Conservation (phyloP, 2,888 invertebrate genomes). For the Prenolepis imparis region DNA sequence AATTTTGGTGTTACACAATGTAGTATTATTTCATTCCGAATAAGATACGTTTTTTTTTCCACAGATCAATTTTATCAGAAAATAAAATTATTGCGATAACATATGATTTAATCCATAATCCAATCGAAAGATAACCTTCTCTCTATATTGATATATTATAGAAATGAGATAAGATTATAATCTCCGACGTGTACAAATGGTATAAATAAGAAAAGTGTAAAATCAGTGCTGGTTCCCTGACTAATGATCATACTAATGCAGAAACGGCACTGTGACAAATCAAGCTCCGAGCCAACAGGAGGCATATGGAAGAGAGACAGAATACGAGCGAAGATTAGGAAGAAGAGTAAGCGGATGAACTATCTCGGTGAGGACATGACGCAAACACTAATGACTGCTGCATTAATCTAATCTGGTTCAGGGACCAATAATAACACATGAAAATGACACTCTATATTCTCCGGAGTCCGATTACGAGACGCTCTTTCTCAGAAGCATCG, state of each 20-base stretch:
- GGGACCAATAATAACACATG: constrained; percentile 72
- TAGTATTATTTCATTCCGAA: background rate
- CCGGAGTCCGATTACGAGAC: constrained; percentile 61
- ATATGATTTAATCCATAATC: background rate
- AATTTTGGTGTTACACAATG: background rate
- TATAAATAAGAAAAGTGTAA: background rate
- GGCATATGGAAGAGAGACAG: constrained; percentile 29
- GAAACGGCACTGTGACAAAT: constrained; percentile 58
- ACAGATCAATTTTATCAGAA: background rate
- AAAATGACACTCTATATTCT: constrained; percentile 71
- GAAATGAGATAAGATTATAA: background rate
- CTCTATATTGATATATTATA: background rate
- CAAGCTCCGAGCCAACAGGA: constrained; percentile 53
- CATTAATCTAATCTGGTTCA: constrained; percentile 78
- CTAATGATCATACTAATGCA: constrained; percentile 38
- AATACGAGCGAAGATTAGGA: constrained; percentile 12
- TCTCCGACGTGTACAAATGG: background rate
- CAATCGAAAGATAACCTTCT: background rate
- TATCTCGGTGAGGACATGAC: constrained; percentile 64
- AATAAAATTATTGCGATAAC: background rate
- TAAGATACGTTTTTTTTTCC: background rate
- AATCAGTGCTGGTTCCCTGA: background rate
- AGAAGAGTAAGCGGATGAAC: constrained; percentile 48
- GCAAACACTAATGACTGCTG: constrained; percentile 75
- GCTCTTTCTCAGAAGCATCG: constrained; percentile 28